Evolutionary conservation across 2,797 vertebrate genomes (phyloP).

Genomic region (Lates japonicus): DNA sequence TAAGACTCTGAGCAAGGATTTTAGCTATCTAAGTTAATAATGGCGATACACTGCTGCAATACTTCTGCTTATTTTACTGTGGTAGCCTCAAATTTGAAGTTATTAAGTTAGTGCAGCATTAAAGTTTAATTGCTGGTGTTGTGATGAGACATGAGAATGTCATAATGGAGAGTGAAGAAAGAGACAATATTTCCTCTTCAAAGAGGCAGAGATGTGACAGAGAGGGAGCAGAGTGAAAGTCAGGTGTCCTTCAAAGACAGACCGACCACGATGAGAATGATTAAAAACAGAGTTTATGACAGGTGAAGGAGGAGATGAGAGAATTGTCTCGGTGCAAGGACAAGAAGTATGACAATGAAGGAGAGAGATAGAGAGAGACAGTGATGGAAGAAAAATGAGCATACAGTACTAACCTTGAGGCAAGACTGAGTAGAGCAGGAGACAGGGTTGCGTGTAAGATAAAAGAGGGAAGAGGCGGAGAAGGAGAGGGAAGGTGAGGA

Average conservation of each 20-base stretch:
- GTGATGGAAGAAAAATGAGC: conserved; percentile 60
- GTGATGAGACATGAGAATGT: conserved; percentile 36
- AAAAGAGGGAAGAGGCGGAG: conserved; percentile 61
- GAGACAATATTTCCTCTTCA: conserved; percentile 64
- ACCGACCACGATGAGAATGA: conserved; percentile 72
- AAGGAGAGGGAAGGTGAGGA: conserved; percentile 69
- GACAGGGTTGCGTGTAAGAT: conserved; percentile 78
- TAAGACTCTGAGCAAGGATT: conserved; percentile 51
- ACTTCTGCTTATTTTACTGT: conserved; percentile 38
- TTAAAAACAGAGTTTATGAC: conserved; percentile 75
- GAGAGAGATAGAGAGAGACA: conserved; percentile 60
- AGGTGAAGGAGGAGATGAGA: conserved; percentile 70
- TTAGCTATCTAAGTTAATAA: conserved; percentile 57
- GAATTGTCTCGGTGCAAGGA: conserved; percentile 71
- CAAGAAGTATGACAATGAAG: conserved; percentile 61
- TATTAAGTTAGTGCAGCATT: conserved; percentile 27
- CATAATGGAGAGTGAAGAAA: conserved; percentile 43
- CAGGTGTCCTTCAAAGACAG: conserved; percentile 76
- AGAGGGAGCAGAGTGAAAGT: conserved; percentile 60
- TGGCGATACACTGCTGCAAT: not conserved
- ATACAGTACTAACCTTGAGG: conserved; percentile 87
- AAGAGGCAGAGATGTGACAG: conserved; percentile 51
- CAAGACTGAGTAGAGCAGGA: conserved; percentile 80
- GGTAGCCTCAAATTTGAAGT: conserved; percentile 46
- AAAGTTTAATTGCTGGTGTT: conserved; percentile 36